Evolutionary conservation across 30 jellyfish, hydroid and myxozoan genomes (phyloP).

Genomic region (Hydractinia symbiolongicarpus): DNA sequence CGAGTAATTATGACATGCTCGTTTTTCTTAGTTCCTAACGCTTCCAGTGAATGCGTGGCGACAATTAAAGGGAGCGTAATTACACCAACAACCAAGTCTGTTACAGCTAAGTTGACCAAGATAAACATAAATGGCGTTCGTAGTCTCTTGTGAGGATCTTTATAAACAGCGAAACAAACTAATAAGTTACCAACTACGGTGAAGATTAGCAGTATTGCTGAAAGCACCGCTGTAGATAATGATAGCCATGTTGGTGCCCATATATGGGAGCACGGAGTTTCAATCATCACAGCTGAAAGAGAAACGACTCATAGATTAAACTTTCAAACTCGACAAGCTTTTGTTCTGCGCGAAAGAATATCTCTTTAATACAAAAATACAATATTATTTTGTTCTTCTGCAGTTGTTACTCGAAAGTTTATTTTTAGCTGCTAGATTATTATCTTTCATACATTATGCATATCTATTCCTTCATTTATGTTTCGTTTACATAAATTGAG

Average conservation of each 20-base stretch:
- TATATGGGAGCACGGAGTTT: slow-evolving; percentile 52
- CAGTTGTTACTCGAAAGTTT: no score
- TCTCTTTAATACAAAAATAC: no score
- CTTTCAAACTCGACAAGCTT: no score
- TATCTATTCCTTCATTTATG: no score
- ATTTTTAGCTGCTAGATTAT: no score
- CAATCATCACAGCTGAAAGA: neutral
- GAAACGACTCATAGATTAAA: no score
- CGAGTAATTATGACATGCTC: slow-evolving; percentile 39
- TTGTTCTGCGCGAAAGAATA: no score
- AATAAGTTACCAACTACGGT: slow-evolving; percentile 53
- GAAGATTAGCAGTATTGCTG: slow-evolving; percentile 40
- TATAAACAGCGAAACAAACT: slow-evolving; percentile 47
- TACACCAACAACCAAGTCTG: slow-evolving; percentile 70
- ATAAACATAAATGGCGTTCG: slow-evolving; percentile 81
- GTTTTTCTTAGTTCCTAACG: slow-evolving; percentile 32
- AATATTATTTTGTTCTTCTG: no score
- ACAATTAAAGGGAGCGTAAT: slow-evolving; percentile 76
- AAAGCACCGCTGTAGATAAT: slow-evolving; percentile 46
- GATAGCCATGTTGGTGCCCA: slow-evolving; percentile 82
- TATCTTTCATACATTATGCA: no score
- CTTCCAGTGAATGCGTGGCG: slow-evolving; percentile 64
- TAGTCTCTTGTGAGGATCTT: slow-evolving; percentile 75
- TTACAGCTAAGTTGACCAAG: slow-evolving; percentile 68
- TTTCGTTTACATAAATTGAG: no score